These are phyloP conservation scores for Aegithalos caudatus DNA, from an alignment of 2,113 vertebrate species.

Conservation along the genomic window DNA sequence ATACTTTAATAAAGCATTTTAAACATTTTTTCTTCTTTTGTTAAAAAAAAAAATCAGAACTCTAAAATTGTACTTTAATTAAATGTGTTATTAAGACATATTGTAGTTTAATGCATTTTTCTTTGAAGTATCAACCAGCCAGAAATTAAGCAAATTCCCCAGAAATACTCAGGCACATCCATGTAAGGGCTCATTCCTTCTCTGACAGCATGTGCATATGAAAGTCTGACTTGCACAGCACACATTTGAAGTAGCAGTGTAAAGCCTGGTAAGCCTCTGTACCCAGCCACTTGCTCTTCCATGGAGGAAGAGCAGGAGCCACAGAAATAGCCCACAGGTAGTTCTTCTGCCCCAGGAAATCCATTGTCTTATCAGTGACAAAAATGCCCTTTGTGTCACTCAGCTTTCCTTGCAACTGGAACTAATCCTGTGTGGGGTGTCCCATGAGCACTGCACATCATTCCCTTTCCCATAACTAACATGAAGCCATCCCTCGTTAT, in stretches of 20 bases:
- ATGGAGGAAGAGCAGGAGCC: not conserved
- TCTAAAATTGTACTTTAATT: not conserved
- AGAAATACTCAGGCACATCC: not conserved
- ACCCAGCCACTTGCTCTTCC: not conserved
- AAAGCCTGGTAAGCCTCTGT: not conserved
- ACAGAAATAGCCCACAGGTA: not conserved
- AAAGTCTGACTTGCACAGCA: not conserved
- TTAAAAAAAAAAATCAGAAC: not conserved
- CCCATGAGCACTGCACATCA: not conserved
- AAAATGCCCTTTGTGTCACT: not conserved
- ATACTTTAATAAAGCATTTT: not conserved
- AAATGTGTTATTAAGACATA: not conserved
- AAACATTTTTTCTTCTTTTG: not conserved
- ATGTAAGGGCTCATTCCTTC: not conserved
- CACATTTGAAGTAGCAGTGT: not conserved
- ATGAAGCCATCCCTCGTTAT: not conserved
- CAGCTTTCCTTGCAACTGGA: not conserved
- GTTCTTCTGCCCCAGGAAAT: not conserved
- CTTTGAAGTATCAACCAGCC: not conserved
- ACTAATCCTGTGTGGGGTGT: accelerated
- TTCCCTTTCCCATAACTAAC: not conserved
- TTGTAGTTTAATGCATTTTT: not conserved
- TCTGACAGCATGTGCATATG: not conserved
- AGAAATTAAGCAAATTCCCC: not conserved
- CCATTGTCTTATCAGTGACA: not conserved